These are phyloP conservation scores for Tachysurus vachellii DNA, from an alignment of 2,113 vertebrate genomes.

Conservation along the genomic window DNA sequence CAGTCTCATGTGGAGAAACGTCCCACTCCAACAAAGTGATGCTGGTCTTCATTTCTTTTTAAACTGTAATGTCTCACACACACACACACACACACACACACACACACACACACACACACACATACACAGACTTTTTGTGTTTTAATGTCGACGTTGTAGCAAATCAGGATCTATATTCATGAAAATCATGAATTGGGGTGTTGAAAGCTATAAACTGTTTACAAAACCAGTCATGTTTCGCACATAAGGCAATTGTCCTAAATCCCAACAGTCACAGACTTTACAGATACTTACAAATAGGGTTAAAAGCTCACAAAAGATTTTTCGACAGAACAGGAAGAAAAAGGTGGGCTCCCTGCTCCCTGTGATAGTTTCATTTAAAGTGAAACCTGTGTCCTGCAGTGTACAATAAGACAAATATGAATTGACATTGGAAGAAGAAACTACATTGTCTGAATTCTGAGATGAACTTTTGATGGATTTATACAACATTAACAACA, in stretches of 20 bases:
- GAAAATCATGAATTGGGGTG: constrained; percentile 33
- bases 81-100: too few relatives aligned
- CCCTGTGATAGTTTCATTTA: not conserved
- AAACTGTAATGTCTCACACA: not conserved
- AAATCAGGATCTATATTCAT: not conserved
- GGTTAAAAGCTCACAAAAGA: not conserved
- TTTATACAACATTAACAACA: too few relatives aligned
- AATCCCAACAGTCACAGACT: constrained; percentile 34
- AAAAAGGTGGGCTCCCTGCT: not conserved
- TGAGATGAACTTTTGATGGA: too few relatives aligned
- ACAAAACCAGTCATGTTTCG: constrained; percentile 53
- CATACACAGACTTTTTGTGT: not conserved
- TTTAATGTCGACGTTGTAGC: not conserved
- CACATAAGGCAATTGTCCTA: constrained; percentile 52
- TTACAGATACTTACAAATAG: constrained; percentile 5
- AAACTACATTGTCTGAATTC: not conserved
- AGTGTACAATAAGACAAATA: not conserved
- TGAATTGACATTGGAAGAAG: too few relatives aligned
- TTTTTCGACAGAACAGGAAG: too few relatives aligned
- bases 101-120: too few relatives aligned
- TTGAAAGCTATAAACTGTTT: constrained; percentile 54
- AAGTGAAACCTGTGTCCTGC: not conserved
- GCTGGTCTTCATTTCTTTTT: not conserved
- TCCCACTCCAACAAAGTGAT: not conserved
- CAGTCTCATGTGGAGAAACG: not conserved